Evolutionary conservation across 2,113 vertebrate genomes (phyloP).

Genomic region (Centrocercus urophasianus): DNA sequence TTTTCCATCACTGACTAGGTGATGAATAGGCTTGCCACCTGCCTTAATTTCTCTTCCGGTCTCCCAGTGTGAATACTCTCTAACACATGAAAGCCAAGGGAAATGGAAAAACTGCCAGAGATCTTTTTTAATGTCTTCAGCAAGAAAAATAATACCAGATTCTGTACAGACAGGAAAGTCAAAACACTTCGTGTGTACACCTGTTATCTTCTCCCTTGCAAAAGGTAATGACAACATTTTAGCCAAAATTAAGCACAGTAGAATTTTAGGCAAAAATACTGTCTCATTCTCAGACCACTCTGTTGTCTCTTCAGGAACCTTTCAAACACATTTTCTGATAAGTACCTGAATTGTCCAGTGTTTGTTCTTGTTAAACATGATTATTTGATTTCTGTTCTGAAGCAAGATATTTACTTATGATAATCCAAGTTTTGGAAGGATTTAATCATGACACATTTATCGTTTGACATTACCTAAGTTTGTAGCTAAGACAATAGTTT

Average conservation of each 20-base stretch:
- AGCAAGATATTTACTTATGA: not conserved
- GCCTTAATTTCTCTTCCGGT: constrained; percentile 15
- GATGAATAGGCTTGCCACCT: constrained; percentile 64
- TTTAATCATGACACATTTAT: not conserved
- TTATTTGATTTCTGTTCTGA: not conserved
- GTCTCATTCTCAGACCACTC: not conserved
- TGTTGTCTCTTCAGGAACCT: constrained; percentile 21
- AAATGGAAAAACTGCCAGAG: constrained; percentile 47
- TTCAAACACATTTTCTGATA: not conserved
- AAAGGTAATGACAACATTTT: constrained; percentile 19
- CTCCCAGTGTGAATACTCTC: constrained; percentile 34
- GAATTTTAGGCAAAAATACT: constrained; percentile 46
- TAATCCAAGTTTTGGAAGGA: not conserved
- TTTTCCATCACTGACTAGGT: constrained; percentile 63
- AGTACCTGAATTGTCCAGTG: not conserved
- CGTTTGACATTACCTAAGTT: not conserved
- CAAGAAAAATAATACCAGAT: constrained; percentile 35
- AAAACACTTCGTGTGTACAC: constrained; percentile 24
- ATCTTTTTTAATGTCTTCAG: constrained; percentile 42
- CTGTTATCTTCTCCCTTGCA: not conserved
- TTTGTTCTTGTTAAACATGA: not conserved
- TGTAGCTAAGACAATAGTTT: not conserved
- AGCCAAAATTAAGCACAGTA: constrained; percentile 30
- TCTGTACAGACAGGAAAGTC: not conserved
- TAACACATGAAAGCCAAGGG: constrained; percentile 45